A percentile compares a stretch with the other conserved stretches of the same genome.
Conservation (phyloP, 2,888 invertebrate genomes). For the Ferrisia virgata region DNA sequence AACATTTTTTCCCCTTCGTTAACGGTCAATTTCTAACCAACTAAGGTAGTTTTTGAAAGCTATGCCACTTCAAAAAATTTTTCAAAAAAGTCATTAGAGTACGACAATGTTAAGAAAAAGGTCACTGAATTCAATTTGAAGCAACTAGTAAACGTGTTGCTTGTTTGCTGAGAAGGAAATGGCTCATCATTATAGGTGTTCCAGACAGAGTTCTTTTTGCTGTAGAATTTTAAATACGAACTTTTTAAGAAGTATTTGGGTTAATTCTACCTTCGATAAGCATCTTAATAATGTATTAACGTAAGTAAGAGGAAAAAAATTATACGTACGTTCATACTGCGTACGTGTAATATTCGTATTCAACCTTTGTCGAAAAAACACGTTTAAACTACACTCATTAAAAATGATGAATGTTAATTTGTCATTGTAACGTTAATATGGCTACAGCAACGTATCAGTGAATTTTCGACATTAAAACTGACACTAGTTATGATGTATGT, state of each 20-base stretch:
- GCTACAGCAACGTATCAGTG: conserved; percentile 1
- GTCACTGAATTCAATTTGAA: no score
- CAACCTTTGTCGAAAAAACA: not conserved
- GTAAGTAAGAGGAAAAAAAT: not conserved
- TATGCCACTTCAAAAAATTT: no score
- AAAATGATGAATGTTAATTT: conserved; percentile 17
- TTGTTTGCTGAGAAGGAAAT: no score
- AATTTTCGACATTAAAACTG: not conserved
- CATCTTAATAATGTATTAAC: not conserved
- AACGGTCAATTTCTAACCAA: no score
- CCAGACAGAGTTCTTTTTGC: no score
- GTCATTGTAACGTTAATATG: not conserved
- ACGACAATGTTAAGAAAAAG: no score
- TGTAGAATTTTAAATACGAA: not conserved
- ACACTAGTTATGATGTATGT: conserved; percentile 7
- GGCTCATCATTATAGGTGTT: no score
- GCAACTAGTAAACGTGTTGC: no score
- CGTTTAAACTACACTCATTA: not conserved
- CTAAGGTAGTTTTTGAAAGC: no score
- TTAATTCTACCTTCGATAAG: not conserved
- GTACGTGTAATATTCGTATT: not conserved
- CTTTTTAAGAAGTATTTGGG: not conserved
- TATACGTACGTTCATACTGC: not conserved
- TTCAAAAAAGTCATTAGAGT: no score
- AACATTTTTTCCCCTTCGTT: no score